These are phyloP conservation scores for Carettochelys insculpta DNA, from an alignment of 2,113 vertebrate species.

Conservation along the genomic window DNA sequence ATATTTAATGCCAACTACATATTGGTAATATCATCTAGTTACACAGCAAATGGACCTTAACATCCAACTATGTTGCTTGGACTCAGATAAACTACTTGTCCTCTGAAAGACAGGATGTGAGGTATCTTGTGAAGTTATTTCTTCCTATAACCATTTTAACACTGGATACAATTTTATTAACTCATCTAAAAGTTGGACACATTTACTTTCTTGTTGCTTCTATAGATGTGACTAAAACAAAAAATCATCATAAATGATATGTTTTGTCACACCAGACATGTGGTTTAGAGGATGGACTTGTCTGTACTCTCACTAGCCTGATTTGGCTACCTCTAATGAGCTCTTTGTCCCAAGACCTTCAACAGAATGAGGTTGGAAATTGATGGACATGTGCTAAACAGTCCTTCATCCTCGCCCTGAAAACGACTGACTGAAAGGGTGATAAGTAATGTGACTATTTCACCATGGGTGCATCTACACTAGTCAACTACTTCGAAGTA, in stretches of 20 bases:
- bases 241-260: background rate
- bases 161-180: accelerated
- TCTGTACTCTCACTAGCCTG: background rate
- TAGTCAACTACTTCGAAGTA: too few species aligned
- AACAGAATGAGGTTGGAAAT: background rate
- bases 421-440: background rate
- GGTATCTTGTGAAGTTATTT: background rate
- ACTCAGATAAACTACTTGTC: background rate
- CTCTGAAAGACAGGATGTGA: background rate
- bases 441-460: background rate
- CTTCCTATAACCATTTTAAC: background rate
- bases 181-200: background rate
- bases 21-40: background rate
- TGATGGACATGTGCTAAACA: background rate
- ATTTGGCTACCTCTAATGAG: background rate
- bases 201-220: background rate
- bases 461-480: too few species aligned
- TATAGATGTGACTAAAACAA: background rate
- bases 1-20: background rate
- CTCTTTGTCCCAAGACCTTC: background rate
- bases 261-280: background rate
- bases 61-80: background rate
- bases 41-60: background rate
- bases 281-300: background rate
- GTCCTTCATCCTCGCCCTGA: background rate